These are phyloP conservation scores for Bergia sp. DNA, from an alignment of 92 coral and sea anemone genomes.

Conservation along the genomic window DNA sequence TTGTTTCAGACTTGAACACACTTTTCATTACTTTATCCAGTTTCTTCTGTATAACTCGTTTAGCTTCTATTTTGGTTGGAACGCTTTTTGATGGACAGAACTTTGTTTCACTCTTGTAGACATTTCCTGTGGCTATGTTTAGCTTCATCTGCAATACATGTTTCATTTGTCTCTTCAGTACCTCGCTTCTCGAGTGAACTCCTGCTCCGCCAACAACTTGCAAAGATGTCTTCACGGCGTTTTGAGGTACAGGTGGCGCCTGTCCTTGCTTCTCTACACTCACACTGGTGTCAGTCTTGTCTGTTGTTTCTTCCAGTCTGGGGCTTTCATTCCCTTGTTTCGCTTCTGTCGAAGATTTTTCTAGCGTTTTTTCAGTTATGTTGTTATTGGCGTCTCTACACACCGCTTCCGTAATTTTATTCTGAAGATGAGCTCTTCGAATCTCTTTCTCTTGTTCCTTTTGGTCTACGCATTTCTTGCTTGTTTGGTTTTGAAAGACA, in stretches of 20 bases:
- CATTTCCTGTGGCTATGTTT: neutral
- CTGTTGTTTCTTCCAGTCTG: neutral
- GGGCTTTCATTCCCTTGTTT: neutral
- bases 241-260: neutral
- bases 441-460: slow-evolving; percentile 20
- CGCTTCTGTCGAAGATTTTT: neutral
- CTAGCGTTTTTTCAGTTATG: neutral
- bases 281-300: neutral
- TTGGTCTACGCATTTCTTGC: neutral
- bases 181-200: neutral
- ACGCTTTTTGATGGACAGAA: slow-evolving; percentile 8
- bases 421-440: slow-evolving; percentile 8
- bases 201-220: neutral
- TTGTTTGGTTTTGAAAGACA: neutral
- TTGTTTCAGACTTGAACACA: slow-evolving; percentile 11
- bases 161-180: neutral
- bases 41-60: neutral
- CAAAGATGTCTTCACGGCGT: neutral
- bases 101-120: slow-evolving; percentile 15
- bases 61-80: slow-evolving; percentile 18
- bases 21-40: slow-evolving; percentile 31
- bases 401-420: slow-evolving; percentile 24
- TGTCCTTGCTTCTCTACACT: neutral
- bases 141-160: neutral
- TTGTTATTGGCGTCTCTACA: slow-evolving; percentile 35